phyloP scores from a whole-genome alignment of 2,797 vertebrate genomes.

The Atherinosoma microstoma region DNA sequence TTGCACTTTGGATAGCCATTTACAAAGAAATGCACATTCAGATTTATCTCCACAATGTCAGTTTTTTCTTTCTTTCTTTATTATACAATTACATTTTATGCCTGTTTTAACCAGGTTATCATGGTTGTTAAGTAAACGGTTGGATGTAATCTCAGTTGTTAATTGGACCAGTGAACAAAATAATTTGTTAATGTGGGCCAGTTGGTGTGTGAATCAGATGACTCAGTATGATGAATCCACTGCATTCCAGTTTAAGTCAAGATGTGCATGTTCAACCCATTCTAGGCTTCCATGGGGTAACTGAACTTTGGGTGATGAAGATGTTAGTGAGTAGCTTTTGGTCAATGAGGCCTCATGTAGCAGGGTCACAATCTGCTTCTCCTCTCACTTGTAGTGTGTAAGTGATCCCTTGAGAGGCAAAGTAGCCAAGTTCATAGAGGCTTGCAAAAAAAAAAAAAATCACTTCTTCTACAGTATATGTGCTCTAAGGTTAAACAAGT shows the following conservation, averaged over 20 bases:
- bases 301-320: slow-evolving; percentile 65
- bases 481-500: slow-evolving; percentile 56
- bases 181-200: slow-evolving; percentile 78
- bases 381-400: slow-evolving; percentile 80
- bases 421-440: slow-evolving; percentile 60
- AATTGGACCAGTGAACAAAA: slow-evolving; percentile 81
- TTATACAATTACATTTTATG: slow-evolving; percentile 28
- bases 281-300: slow-evolving; percentile 61
- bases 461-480: slow-evolving; percentile 49
- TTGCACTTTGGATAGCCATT: slow-evolving; percentile 9
- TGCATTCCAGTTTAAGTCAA: slow-evolving; percentile 51
- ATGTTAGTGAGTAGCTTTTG: slow-evolving; percentile 74
- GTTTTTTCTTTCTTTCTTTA: slow-evolving; percentile 54
- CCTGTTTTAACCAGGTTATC: slow-evolving; percentile 67
- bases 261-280: slow-evolving; percentile 26
- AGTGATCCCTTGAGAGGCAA: slow-evolving; percentile 77
- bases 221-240: slow-evolving; percentile 31
- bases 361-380: slow-evolving; percentile 75
- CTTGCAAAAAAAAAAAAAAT: slow-evolving; percentile 32
- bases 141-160: slow-evolving; percentile 79
- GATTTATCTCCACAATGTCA: slow-evolving; percentile 44
- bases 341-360: slow-evolving; percentile 78
- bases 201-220: slow-evolving; percentile 75
- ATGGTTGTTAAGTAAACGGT: slow-evolving; percentile 74
- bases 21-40: background rate